Percentiles rank a stretch among this genome's conserved stretches.
These are phyloP conservation scores for Furcula furcula DNA, from an alignment of 2,888 invertebrate species.

Conservation along the genomic window DNA sequence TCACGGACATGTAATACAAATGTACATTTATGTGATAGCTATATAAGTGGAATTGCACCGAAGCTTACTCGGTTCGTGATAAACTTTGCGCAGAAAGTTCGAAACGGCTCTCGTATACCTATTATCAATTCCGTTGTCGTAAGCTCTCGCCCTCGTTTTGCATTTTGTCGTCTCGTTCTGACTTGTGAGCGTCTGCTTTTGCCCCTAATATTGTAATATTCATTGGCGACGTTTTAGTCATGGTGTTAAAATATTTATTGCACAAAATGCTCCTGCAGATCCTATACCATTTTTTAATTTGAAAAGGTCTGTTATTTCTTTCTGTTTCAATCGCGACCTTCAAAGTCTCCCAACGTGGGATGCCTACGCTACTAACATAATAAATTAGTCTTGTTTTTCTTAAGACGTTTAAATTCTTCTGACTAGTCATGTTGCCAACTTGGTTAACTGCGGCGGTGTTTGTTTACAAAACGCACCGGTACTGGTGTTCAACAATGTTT, in stretches of 20 bases:
- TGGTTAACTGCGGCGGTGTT: slow-evolving; percentile 53
- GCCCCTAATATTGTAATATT: slow-evolving; percentile 50
- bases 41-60: slow-evolving; percentile 1
- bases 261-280: slow-evolving; percentile 20
- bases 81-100: slow-evolving; percentile 23
- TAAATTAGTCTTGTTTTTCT: slow-evolving; percentile 37
- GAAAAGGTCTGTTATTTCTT: slow-evolving; percentile 8
- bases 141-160: slow-evolving; percentile 38
- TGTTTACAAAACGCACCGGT: slow-evolving; percentile 55
- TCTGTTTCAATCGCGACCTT: slow-evolving; percentile 30
- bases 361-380: slow-evolving; percentile 22
- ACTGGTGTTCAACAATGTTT: slow-evolving; percentile 35
- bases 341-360: slow-evolving; percentile 27
- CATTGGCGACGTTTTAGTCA: slow-evolving; percentile 40
- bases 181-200: slow-evolving; percentile 27
- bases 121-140: slow-evolving; percentile 40
- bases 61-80: slow-evolving; percentile 12
- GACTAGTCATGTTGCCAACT: slow-evolving; percentile 48
- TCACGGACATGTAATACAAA: background rate
- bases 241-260: slow-evolving; percentile 35
- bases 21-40: background rate
- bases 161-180: slow-evolving; percentile 36
- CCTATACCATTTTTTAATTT: slow-evolving; percentile 5
- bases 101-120: slow-evolving; percentile 24
- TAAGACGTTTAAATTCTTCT: slow-evolving; percentile 35